A percentile compares a stretch with the other conserved stretches of the same genome.
Conservation (phyloP, 2,113 vertebrate genomes). For the Sinocyclocheilus anshuiensis region DNA sequence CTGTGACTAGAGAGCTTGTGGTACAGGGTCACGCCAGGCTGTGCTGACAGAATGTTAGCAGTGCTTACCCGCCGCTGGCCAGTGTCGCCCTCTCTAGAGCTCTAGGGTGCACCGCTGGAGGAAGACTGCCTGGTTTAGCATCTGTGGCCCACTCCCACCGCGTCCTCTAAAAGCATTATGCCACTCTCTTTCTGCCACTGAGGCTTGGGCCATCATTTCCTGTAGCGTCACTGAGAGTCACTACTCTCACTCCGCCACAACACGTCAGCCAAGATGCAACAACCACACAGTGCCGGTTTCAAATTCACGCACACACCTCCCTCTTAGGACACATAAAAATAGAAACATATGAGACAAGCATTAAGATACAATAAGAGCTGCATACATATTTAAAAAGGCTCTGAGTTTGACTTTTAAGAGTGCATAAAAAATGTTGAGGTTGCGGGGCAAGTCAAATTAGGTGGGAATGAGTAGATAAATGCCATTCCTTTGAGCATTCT, state of each 20-base stretch:
- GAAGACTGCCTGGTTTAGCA: neutral
- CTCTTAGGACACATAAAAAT: neutral
- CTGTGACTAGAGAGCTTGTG: slow-evolving; percentile 14
- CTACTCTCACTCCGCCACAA: neutral
- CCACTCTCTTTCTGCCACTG: slow-evolving; percentile 25
- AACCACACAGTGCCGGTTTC: neutral
- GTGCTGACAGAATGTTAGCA: slow-evolving; percentile 54
- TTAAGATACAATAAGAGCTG: neutral
- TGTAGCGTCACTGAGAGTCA: slow-evolving; percentile 30
- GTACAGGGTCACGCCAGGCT: slow-evolving; percentile 27
- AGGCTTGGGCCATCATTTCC: neutral
- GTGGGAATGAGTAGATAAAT: neutral
- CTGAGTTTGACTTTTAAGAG: neutral
- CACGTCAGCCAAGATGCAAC: slow-evolving; percentile 6
- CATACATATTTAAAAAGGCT: neutral
- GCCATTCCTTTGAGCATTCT: too few species aligned
- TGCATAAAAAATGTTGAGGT: neutral
- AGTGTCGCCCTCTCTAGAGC: slow-evolving; percentile 28
- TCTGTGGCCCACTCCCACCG: neutral
- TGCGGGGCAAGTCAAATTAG: neutral
- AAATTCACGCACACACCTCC: neutral
- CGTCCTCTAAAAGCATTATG: slow-evolving; percentile 18
- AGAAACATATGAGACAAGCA: slow-evolving; percentile 4
- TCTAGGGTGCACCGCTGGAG: slow-evolving; percentile 16
- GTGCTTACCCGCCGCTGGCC: slow-evolving; percentile 45